Percentiles rank a stretch among this genome's conserved stretches.
phyloP scores from a whole-genome alignment of 2,113 vertebrate genomes.

The Cephalopterus ornatus region DNA sequence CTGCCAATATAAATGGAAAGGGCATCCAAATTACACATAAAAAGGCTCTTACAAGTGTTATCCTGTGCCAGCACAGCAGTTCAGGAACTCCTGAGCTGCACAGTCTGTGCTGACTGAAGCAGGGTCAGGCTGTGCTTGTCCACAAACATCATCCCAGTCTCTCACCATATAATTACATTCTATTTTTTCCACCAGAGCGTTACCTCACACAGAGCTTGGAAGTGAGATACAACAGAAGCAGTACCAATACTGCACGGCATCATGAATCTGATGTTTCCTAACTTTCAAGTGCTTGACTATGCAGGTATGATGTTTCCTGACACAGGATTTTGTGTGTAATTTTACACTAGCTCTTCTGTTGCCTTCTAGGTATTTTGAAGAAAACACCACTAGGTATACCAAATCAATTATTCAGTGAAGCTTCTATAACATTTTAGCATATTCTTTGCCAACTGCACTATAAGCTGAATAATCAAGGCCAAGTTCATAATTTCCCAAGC shows the following conservation, averaged over 20 bases:
- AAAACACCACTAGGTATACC: neutral
- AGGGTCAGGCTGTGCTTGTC: neutral
- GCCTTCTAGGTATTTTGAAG: neutral
- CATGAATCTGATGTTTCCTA: neutral
- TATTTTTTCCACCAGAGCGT: neutral
- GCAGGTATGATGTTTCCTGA: neutral
- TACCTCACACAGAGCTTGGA: neutral
- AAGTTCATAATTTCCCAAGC: neutral
- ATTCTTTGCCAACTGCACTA: neutral
- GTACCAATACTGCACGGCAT: neutral
- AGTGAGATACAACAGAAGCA: neutral
- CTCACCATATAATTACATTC: neutral
- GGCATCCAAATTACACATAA: neutral
- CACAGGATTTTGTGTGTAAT: neutral
- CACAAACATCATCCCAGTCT: neutral
- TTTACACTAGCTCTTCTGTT: neutral
- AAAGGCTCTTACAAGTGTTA: neutral
- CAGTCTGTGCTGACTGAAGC: neutral
- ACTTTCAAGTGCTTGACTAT: neutral
- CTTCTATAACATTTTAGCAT: conserved; percentile 24
- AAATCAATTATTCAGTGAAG: conserved; percentile 13
- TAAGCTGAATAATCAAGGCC: neutral
- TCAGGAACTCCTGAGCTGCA: neutral
- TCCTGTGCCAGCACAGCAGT: neutral
- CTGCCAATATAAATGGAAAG: neutral